These are phyloP conservation scores for Rhadinocentrus ornatus DNA, from an alignment of 2,797 vertebrate genomes.

Conservation along the genomic window DNA sequence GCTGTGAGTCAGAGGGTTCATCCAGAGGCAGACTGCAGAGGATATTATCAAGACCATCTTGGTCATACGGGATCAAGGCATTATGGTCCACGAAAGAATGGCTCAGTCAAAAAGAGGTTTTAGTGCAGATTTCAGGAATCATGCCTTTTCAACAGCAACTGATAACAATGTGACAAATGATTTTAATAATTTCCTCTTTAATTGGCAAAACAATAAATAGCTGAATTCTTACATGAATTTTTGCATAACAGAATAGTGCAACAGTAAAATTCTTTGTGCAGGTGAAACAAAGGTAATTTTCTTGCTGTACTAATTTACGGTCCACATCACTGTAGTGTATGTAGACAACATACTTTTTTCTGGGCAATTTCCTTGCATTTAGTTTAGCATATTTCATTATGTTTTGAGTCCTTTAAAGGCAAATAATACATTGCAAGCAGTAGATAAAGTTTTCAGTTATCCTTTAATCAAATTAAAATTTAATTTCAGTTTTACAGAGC, in stretches of 20 bases:
- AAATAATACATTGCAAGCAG: neutral
- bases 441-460: no score
- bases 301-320: neutral
- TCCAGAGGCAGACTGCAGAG: conserved; percentile 47
- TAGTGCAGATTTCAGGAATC: conserved; percentile 3
- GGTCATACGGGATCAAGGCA: conserved; percentile 31
- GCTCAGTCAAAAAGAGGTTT: conserved; percentile 31
- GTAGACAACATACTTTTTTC: neutral
- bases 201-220: conserved; percentile 3
- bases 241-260: neutral
- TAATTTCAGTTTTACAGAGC: no score
- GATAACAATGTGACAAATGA: neutral
- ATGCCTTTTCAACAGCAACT: neutral
- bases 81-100: conserved; percentile 28
- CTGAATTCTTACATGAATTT: neutral
- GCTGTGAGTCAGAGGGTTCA: conserved; percentile 55
- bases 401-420: neutral
- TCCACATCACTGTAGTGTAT: neutral
- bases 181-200: conserved; percentile 1
- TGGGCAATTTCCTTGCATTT: neutral
- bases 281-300: neutral
- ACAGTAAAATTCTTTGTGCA: conserved; percentile 8
- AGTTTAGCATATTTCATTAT: neutral
- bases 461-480: no score
- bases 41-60: conserved; percentile 46